Evolutionary conservation across 2,113 vertebrate genomes (phyloP).

Genomic region (Mobula hypostoma): DNA sequence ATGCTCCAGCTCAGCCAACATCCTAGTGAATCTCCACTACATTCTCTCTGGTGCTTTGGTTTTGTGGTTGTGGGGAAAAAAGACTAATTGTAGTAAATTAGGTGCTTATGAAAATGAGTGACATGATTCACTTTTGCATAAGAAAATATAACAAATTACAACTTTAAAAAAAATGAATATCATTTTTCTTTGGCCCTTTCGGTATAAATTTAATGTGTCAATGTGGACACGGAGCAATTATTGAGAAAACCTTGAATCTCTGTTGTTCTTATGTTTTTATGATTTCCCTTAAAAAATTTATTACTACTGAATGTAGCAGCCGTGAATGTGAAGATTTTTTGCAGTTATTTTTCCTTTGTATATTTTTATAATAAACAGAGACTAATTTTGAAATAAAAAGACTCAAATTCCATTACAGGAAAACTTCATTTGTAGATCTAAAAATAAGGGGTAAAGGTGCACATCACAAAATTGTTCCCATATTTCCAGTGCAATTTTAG

Average conservation of each 20-base stretch:
- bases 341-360: too few relatives aligned
- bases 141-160: background rate
- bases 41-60: too few relatives aligned
- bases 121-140: background rate
- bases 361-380: too few relatives aligned
- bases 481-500: background rate
- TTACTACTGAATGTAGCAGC: too few relatives aligned
- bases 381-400: too few relatives aligned
- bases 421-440: background rate
- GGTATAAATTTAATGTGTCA: background rate
- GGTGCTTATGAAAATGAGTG: background rate
- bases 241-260: background rate
- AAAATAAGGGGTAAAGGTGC: background rate
- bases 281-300: background rate
- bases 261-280: background rate
- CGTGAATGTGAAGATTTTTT: too few relatives aligned
- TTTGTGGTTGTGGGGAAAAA: background rate
- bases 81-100: background rate
- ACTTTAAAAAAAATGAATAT: background rate
- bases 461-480: background rate
- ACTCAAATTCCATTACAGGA: background rate
- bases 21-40: too few relatives aligned
- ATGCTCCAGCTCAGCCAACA: too few relatives aligned
- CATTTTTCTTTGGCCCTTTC: background rate
- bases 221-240: background rate